phyloP scores from a whole-genome alignment of 2,797 vertebrate species.

The Pseudomugil gertrudae region DNA sequence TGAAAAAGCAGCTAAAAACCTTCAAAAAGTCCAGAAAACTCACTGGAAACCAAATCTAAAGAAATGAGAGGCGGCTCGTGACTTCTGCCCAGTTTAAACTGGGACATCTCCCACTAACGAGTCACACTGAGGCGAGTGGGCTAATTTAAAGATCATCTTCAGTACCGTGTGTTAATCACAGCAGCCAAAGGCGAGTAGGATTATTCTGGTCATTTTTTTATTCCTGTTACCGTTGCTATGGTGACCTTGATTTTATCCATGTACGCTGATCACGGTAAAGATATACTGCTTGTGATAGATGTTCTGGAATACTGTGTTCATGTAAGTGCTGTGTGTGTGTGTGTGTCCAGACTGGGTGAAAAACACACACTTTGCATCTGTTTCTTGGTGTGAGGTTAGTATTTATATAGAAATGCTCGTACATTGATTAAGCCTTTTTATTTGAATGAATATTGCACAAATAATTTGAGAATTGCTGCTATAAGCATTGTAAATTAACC shows the following conservation, averaged over 20 bases:
- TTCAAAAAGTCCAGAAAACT: not conserved
- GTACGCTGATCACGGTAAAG: not conserved
- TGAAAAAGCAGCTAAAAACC: not conserved
- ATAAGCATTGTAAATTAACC: conserved; percentile 65
- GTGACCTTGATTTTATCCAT: not conserved
- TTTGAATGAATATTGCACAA: conserved; percentile 75
- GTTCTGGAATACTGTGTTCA: conserved; percentile 10
- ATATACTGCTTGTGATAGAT: not conserved
- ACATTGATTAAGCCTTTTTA: conserved; percentile 51
- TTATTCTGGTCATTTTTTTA: not conserved
- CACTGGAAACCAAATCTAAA: not conserved
- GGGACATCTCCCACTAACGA: not conserved
- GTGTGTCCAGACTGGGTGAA: conserved; percentile 11
- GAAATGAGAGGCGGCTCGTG: not conserved
- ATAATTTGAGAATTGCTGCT: conserved; percentile 74
- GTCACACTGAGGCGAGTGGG: not conserved
- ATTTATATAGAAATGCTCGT: conserved; percentile 70
- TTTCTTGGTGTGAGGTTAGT: conserved; percentile 41
- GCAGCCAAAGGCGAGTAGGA: not conserved
- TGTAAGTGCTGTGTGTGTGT: conserved; percentile 9
- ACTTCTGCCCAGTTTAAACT: not conserved
- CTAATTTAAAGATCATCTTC: not conserved
- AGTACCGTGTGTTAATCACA: no score
- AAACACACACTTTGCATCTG: conserved; percentile 15
- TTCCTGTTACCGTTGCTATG: conserved; percentile 1